Base-by-base conservation (phyloP, 2,888 invertebrate species). In the Seladonia tumulorum region DNA sequence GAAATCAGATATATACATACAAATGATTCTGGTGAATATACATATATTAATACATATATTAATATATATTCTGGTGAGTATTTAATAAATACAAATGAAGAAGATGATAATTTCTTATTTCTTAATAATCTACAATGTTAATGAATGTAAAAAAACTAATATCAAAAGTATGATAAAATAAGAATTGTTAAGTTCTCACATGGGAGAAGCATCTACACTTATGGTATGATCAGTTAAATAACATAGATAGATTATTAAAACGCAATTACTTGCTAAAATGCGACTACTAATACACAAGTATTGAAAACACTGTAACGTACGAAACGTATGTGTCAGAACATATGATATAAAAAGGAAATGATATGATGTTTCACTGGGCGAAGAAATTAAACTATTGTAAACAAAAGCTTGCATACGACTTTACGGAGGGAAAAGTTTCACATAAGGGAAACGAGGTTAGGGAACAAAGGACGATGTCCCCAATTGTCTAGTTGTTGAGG, bases 261-360 rank as follows among this genome's bases (percentile, higher is more conserved):
- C 92, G 92, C 90, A 92, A 92, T 91, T 91, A 92, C 91, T 87
- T 82, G 76, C 84, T 88, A 88, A 87, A 86, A 86, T 73, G 78
- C 85, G 79, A 87, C 83, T 60, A 76, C 82, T 83, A 82, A 90
- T 79, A 81, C 22, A 35, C 82, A 86, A 53, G 47, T 45, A 83
- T 70, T 63, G 60, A 79, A 85, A 86, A 85, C 71, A 81, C 79
- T 63, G 79, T 73, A 45, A 82, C 66, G 35, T 71, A 72, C 22
- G 68, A 76, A 73, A 60, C 10, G 39, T 72, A 66, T 29, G 7
- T 14, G 29, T 73, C 25, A 68, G 7, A 14, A 22, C 70, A 77
- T 49, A 49, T 18, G 1, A 2, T 10, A n/a, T 22, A 66, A 35
- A 18, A 49, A 39, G 5, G 18, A 25, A 14, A 49, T 49, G 63